Evolutionary conservation across 2,888 invertebrate genomes (phyloP).

Genomic region (Nebria salina): DNA sequence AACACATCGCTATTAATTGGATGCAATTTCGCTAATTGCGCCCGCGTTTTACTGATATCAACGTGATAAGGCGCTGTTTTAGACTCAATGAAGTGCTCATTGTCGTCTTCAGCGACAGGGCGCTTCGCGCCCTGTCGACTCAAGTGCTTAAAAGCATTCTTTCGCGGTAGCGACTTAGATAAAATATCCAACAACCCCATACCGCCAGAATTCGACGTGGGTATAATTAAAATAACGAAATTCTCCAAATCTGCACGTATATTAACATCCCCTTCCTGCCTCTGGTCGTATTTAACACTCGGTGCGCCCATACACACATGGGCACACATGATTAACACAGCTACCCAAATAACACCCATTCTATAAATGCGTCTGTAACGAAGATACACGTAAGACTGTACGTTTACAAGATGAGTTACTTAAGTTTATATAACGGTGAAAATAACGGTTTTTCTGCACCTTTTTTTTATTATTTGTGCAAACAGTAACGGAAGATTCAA

Average conservation of each 20-base stretch:
- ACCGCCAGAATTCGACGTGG: constrained; percentile 54
- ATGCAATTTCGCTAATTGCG: constrained; percentile 54
- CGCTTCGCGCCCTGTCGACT: constrained; percentile 48
- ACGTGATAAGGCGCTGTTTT: constrained; percentile 74
- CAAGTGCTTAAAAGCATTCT: constrained; percentile 53
- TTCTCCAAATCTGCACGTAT: constrained; percentile 79
- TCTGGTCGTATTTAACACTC: constrained; percentile 69
- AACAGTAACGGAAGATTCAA: constrained; percentile 28
- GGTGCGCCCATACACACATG: constrained; percentile 20
- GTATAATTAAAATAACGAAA: constrained; percentile 74
- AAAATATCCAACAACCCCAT: constrained; percentile 56
- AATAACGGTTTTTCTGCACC: constrained; percentile 33
- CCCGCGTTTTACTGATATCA: constrained; percentile 65
- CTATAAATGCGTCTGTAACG: not conserved
- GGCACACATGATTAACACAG: constrained; percentile 8
- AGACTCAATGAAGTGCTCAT: constrained; percentile 72
- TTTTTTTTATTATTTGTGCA: constrained; percentile 14
- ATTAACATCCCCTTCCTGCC: constrained; percentile 81
- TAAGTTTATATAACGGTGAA: constrained; percentile 27
- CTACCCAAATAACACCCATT: constrained; percentile 16
- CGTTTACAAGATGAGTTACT: not conserved
- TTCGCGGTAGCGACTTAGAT: constrained; percentile 54
- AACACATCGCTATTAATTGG: constrained; percentile 54
- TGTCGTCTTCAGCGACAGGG: constrained; percentile 51
- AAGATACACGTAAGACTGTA: not conserved